phyloP scores from a whole-genome alignment of 2,888 invertebrate genomes.

The Antitype chi region DNA sequence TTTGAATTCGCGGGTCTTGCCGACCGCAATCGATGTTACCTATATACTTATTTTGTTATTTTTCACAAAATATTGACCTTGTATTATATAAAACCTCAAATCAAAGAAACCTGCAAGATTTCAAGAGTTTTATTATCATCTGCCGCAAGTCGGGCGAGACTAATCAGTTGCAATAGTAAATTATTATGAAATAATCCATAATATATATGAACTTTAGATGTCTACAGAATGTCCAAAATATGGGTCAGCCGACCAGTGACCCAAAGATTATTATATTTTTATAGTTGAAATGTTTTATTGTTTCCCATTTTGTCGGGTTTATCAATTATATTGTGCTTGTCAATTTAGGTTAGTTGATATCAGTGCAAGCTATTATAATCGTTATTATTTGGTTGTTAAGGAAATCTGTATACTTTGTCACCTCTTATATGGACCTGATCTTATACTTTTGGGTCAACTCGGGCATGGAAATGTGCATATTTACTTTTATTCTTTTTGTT shows the following conservation, averaged over 20 bases:
- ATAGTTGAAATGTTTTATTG: slow-evolving; percentile 81
- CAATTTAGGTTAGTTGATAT: slow-evolving; percentile 84
- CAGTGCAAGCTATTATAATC: slow-evolving; percentile 68
- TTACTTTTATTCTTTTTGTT: slow-evolving; percentile 7
- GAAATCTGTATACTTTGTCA: slow-evolving; percentile 59
- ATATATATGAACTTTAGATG: slow-evolving; percentile 56
- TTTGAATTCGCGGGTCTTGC: slow-evolving; percentile 19
- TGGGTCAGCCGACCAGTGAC: slow-evolving; percentile 82
- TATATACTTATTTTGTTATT: background rate
- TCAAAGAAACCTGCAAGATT: background rate
- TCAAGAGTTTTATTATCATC: slow-evolving; percentile 1
- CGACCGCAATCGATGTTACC: slow-evolving; percentile 5
- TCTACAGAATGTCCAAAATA: slow-evolving; percentile 70
- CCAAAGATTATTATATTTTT: slow-evolving; percentile 82
- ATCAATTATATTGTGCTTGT: slow-evolving; percentile 80
- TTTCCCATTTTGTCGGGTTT: slow-evolving; percentile 79
- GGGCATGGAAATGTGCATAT: slow-evolving; percentile 2
- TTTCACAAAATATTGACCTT: background rate
- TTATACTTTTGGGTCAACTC: slow-evolving; percentile 9
- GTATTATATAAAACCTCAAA: background rate
- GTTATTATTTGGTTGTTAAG: slow-evolving; percentile 66
- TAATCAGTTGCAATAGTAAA: slow-evolving; percentile 41
- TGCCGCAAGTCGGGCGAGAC: slow-evolving; percentile 8
- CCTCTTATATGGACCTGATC: slow-evolving; percentile 37
- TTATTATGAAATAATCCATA: slow-evolving; percentile 57